Conservation (phyloP, 2,113 vertebrate genomes). For the Sinocyclocheilus anophthalmus region DNA sequence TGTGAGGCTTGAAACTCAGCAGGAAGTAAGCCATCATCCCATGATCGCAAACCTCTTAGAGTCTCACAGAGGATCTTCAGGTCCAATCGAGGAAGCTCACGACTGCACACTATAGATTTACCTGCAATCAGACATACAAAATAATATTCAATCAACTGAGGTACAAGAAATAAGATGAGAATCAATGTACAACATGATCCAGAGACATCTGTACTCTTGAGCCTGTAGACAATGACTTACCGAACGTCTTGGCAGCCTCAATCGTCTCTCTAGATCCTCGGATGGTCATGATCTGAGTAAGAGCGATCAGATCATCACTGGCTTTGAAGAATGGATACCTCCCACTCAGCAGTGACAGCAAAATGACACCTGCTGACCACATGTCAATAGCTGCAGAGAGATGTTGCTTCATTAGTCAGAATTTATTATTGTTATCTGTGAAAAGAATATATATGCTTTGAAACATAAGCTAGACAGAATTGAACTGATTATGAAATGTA, state of each 20-base stretch:
- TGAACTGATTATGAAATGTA: not conserved
- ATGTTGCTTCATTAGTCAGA: not conserved
- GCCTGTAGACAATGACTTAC: constrained; percentile 70
- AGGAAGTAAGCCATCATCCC: constrained; percentile 45
- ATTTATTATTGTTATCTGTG: not conserved
- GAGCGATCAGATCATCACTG: constrained; percentile 92
- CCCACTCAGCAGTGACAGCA: constrained; percentile 93
- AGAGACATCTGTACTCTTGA: not conserved
- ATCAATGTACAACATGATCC: not conserved
- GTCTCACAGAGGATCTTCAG: constrained; percentile 89
- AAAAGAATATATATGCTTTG: not conserved
- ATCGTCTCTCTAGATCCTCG: constrained; percentile 91
- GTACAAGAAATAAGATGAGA: not conserved
- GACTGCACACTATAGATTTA: constrained; percentile 90
- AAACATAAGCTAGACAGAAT: not conserved
- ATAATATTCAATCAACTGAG: not conserved
- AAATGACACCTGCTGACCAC: constrained; percentile 95
- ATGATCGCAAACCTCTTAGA: constrained; percentile 74
- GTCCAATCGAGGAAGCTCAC: constrained; percentile 87
- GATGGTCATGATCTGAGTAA: constrained; percentile 96
- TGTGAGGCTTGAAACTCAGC: constrained; percentile 28
- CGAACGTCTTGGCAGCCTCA: constrained; percentile 89
- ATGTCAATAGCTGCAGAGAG: constrained; percentile 89
- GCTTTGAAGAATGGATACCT: constrained; percentile 98
- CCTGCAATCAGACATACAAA: constrained; percentile 71